A percentile compares a stretch with the other conserved stretches of the same genome.
These are phyloP conservation scores for Hyla sarda DNA, from an alignment of 2,113 vertebrate genomes.

Conservation along the genomic window DNA sequence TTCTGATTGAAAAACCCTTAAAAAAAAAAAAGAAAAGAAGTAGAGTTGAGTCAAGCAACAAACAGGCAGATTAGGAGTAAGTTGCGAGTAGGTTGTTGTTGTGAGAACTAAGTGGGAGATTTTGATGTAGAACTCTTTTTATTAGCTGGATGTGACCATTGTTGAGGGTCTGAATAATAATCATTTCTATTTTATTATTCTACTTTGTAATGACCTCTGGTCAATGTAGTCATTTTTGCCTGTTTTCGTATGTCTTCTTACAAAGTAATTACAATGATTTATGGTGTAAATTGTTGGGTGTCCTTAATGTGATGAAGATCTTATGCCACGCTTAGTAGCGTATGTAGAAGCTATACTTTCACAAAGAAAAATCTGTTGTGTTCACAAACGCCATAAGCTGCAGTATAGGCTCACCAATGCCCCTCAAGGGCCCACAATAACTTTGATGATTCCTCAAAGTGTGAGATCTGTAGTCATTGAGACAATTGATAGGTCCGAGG, in stretches of 20 bases:
- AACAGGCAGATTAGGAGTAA: no score
- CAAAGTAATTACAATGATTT: no score
- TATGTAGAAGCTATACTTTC: neutral
- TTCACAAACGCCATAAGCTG: neutral
- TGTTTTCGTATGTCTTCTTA: no score
- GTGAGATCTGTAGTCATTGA: neutral
- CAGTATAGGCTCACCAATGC: neutral
- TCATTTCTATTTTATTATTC: no score
- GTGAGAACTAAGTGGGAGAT: no score
- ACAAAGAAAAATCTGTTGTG: neutral
- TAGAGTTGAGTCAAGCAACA: neutral
- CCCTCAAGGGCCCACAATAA: neutral
- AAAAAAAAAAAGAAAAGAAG: neutral
- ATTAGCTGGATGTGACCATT: neutral
- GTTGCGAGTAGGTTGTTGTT: no score
- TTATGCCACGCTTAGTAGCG: neutral
- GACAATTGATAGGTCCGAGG: conserved; percentile 3
- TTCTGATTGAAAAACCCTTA: neutral
- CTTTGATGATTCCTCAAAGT: neutral
- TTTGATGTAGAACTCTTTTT: no score
- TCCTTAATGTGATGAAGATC: neutral
- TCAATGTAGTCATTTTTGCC: no score
- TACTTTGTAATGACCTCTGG: no score
- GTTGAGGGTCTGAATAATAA: neutral
- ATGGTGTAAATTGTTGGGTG: no score